A percentile compares a stretch with the other conserved stretches of the same genome.
phyloP scores from a whole-genome alignment of 2,888 invertebrate genomes.

The Ptychoptera albimana region DNA sequence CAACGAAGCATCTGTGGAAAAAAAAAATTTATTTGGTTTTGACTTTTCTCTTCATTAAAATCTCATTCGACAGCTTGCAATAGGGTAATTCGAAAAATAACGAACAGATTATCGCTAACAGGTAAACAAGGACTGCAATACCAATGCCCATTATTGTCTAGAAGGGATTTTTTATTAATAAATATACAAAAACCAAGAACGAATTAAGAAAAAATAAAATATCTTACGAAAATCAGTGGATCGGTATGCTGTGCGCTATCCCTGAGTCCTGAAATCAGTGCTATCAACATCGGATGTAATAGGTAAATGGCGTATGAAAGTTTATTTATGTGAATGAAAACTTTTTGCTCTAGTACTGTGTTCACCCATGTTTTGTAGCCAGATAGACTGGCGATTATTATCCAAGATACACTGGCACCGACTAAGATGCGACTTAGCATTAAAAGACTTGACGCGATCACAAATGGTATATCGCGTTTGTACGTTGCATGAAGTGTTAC shows the following conservation, averaged over 20 bases:
- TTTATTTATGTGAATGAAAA: slow-evolving; percentile 33
- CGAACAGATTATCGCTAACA: slow-evolving; percentile 23
- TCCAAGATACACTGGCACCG: slow-evolving; percentile 38
- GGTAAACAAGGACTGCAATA: slow-evolving; percentile 23
- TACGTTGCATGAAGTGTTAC: slow-evolving; percentile 25
- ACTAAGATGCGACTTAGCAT: slow-evolving; percentile 36
- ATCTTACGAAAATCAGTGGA: slow-evolving; percentile 26
- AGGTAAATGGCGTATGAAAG: slow-evolving; percentile 42
- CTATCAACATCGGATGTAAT: slow-evolving; percentile 39
- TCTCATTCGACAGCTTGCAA: slow-evolving; percentile 21
- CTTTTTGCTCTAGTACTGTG: slow-evolving; percentile 21
- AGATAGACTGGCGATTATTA: slow-evolving; percentile 37
- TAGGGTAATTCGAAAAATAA: slow-evolving; percentile 26
- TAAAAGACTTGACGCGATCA: slow-evolving; percentile 33
- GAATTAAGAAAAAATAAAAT: not conserved
- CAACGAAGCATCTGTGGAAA: no score
- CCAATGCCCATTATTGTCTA: slow-evolving; percentile 24
- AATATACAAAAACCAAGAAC: no score
- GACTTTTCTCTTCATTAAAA: slow-evolving; percentile 7
- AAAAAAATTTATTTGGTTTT: not conserved
- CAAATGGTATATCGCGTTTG: slow-evolving; percentile 28
- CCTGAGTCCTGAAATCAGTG: slow-evolving; percentile 29
- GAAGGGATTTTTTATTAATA: slow-evolving; percentile 1
- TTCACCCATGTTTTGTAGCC: slow-evolving; percentile 27
- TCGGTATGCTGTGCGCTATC: slow-evolving; percentile 26